These are phyloP conservation scores for Dryadula phaetusa DNA, from an alignment of 2,888 invertebrate genomes.

Conservation along the genomic window DNA sequence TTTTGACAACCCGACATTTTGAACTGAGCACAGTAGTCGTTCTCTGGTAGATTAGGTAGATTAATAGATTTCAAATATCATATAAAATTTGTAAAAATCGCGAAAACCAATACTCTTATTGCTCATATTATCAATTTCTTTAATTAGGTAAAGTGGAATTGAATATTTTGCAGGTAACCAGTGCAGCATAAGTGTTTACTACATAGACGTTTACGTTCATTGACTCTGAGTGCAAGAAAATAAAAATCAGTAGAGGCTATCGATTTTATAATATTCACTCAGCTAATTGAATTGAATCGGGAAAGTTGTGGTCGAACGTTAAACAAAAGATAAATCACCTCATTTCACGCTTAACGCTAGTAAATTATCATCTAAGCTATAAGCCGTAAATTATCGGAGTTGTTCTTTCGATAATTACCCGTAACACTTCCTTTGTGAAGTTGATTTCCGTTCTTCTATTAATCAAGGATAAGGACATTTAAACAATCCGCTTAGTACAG, in stretches of 20 bases:
- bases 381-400: conserved; percentile 40
- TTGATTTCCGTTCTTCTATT: conserved; percentile 26
- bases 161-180: background rate
- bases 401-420: conserved; percentile 39
- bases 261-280: conserved; percentile 41
- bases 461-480: conserved; percentile 5
- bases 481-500: background rate
- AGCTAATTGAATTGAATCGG: conserved; percentile 72
- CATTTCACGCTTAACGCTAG: conserved; percentile 70
- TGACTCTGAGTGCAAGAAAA: background rate
- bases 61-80: too few relatives aligned
- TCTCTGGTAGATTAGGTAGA: too few relatives aligned
- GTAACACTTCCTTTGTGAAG: conserved; percentile 33
- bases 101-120: too few relatives aligned
- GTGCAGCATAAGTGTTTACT: background rate
- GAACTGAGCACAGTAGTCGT: too few relatives aligned
- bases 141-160: too few relatives aligned
- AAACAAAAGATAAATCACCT: conserved; percentile 72
- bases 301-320: conserved; percentile 63
- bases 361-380: conserved; percentile 61
- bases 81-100: too few relatives aligned
- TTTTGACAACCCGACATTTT: too few relatives aligned
- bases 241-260: conserved; percentile 15
- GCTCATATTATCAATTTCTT: too few relatives aligned
- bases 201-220: background rate